A percentile compares a stretch with the other conserved stretches of the same genome.
Evolutionary conservation across 2,797 vertebrate species (phyloP).

Genomic region (Scolopax bukidnonensis): DNA sequence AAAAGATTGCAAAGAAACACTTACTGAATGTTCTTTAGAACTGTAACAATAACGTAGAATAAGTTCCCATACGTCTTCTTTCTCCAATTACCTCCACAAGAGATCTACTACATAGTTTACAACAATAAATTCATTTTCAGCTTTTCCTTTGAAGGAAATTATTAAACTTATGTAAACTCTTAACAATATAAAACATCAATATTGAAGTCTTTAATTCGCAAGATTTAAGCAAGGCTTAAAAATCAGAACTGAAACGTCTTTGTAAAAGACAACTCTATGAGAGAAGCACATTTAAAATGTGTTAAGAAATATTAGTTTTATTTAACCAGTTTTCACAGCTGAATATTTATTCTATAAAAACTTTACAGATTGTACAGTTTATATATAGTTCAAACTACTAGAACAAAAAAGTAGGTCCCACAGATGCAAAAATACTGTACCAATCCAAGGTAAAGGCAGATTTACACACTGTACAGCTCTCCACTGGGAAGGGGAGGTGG

Average conservation of each 20-base stretch:
- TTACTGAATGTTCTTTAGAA: neutral
- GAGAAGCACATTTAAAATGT: constrained; percentile 68
- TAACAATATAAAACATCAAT: neutral
- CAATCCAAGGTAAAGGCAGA: constrained; percentile 83
- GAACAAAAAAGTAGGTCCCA: constrained; percentile 87
- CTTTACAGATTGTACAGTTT: constrained; percentile 91
- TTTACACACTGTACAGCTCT: constrained; percentile 82
- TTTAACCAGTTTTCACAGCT: constrained; percentile 89
- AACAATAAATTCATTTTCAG: neutral
- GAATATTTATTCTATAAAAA: constrained; percentile 90
- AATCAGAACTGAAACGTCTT: neutral
- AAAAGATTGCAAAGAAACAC: neutral
- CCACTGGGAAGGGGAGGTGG: constrained; percentile 75
- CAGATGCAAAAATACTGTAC: constrained; percentile 89
- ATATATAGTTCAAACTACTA: constrained; percentile 86
- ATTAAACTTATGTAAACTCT: neutral
- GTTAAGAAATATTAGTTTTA: constrained; percentile 91
- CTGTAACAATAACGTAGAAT: neutral
- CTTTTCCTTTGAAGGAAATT: neutral
- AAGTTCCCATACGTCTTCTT: neutral
- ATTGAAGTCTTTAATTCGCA: neutral
- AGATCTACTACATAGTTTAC: neutral
- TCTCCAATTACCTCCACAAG: neutral
- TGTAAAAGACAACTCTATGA: constrained; percentile 8
- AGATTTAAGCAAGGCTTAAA: neutral